Base-by-base conservation (phyloP, 2,888 invertebrate genomes). In the Oscheius sp. region DNA sequence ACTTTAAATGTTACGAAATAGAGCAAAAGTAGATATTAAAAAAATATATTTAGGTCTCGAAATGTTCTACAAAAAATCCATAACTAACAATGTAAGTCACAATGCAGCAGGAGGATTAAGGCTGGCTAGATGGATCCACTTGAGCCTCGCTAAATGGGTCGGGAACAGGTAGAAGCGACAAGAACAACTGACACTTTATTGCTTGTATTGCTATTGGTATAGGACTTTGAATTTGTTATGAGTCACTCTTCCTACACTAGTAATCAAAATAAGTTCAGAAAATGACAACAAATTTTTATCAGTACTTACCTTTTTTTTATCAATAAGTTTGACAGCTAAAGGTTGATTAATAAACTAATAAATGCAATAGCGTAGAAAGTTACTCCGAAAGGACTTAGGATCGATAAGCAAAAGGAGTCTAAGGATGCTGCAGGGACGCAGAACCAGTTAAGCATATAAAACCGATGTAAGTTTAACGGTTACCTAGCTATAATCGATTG, bases 131-230 rank as follows among this genome's bases (percentile, higher is more conserved):
- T 4, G 41, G 20, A 41, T 6, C 50, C 24, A 33, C 56, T 56
- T 38, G 56, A 56, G 33, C 9, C 24, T 9, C n/a, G 36, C 38
- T 33, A 33, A 33, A 24, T 22, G 33, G 33, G 54, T 33, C 33
- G 3, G 17, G 20, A 26, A 41, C 44, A 44, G 59, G 30, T 44
- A 44, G 17, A 14, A 30, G 32, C 12, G n/a, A n/a, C 44, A 41
- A 59, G 59, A 59, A 59, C 59, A 59, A 59, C 59, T 59, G 59
- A 41, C 59, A 32, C 50, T 50, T 33, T 54, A 33, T 32, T 20
- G 54, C 36, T 30, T 17, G 41, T 20, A 41, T 17, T 41, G 20
- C 4, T 41, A 41, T 41, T 41, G n/a, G n/a, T n/a, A n/a, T n/a
- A n/a, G n/a, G n/a, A n/a, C n/a, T n/a, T n/a, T n/a, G n/a, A n/a